Base-by-base conservation (phyloP, 2,888 invertebrate genomes). In the Zygaena filipendulae region DNA sequence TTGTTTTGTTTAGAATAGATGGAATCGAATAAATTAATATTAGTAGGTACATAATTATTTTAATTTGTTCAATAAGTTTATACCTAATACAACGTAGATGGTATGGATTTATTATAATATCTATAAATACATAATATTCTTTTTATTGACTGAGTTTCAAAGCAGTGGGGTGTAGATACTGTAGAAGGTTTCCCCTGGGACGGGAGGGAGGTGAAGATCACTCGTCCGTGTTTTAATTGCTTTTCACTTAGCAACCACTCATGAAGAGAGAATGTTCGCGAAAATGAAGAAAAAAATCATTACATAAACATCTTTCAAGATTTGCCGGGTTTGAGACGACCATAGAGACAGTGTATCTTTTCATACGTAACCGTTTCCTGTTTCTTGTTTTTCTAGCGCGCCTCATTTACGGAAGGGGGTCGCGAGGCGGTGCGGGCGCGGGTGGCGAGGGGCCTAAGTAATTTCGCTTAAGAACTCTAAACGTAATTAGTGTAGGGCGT, bases 401-500 rank as follows among this genome's bases (percentile, higher is more conserved):
- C 70, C 77, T 75, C 74, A 71, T 75, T 75, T 77, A 75, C 75
- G 74, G 75, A 57, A 59, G 71, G 68, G 67, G 67, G 63, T 50
- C 56, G 63, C 55, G 59, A 40, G 59, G 58, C 45, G 59, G 61
- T 46, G 57, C 55, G n/a, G n/a, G n/a, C 54, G 60, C 64, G 75
- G 68, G 75, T 61, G 67, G 69, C 59, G 56, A 69, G 77, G 75
- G 82, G 83, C 77, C 83, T 84, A 83, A 84, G 84, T 83, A 84
- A 84, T 84, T 84, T 83, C 81, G 82, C 81, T 83, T 83, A 83
- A 84, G 83, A 83, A 83, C 83, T 81, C 83, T 84, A 83, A 84
- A 84, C 83, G 83, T 84, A 84, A 84, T 84, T 84, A 84, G 84
- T 82, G 82, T 75, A 75, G 81, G 82, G 82, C 81, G 80, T 77